These are phyloP conservation scores for Sesia bembeciformis DNA, from an alignment of 2,888 invertebrate species.

Conservation along the genomic window DNA sequence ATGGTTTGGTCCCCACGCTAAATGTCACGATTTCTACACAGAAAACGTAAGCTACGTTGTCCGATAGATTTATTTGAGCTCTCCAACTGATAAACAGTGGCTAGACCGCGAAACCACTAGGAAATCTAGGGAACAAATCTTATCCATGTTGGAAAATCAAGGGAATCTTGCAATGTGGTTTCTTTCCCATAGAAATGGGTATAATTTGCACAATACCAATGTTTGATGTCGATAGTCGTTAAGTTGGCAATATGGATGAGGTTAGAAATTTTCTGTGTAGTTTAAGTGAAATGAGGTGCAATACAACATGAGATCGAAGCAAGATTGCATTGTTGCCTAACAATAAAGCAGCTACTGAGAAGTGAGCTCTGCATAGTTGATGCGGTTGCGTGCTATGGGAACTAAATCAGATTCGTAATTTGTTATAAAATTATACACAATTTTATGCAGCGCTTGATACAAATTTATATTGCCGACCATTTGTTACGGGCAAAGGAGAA, in stretches of 20 bases:
- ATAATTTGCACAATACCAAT: slow-evolving; percentile 68
- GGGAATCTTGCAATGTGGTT: slow-evolving; percentile 60
- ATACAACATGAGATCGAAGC: slow-evolving; percentile 52
- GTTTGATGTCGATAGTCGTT: slow-evolving; percentile 50
- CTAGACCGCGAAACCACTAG: slow-evolving; percentile 63
- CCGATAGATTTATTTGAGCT: slow-evolving; percentile 64
- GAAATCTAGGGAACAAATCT: slow-evolving; percentile 59
- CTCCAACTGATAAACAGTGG: slow-evolving; percentile 56
- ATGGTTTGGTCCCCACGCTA: slow-evolving; percentile 42
- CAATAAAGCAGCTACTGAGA: slow-evolving; percentile 48
- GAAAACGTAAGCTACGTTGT: slow-evolving; percentile 47
- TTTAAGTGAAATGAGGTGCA: slow-evolving; percentile 59
- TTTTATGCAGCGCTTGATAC: not conserved
- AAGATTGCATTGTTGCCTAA: slow-evolving; percentile 63
- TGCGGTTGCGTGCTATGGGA: slow-evolving; percentile 62
- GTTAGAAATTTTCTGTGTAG: slow-evolving; percentile 30
- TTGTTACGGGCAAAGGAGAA: not conserved
- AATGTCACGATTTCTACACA: slow-evolving; percentile 53
- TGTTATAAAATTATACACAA: slow-evolving; percentile 21
- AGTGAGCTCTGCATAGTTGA: slow-evolving; percentile 43
- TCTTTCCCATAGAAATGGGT: slow-evolving; percentile 52
- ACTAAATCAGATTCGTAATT: slow-evolving; percentile 58
- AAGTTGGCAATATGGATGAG: slow-evolving; percentile 45
- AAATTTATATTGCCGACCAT: not conserved
- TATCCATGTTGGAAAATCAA: slow-evolving; percentile 58